Conservation (phyloP, 1,140 invertebrate genomes). For the Drosophila erecta region DNA sequence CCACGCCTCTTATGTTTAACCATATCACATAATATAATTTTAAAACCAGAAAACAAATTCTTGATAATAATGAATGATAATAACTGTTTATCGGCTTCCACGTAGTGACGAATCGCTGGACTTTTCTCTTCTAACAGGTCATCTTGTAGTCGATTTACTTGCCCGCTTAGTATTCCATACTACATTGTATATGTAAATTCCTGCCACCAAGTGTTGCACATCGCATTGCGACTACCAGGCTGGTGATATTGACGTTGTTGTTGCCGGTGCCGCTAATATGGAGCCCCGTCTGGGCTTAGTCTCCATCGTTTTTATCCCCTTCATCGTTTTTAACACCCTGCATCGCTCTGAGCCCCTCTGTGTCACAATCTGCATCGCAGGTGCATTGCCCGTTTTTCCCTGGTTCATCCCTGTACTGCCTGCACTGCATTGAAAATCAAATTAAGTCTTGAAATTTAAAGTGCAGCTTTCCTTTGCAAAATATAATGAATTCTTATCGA, state of each 20-base stretch:
- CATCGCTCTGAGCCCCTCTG: background rate
- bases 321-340: background rate
- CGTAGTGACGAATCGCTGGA: too few species aligned
- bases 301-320: slow-evolving; percentile 18
- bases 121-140: background rate
- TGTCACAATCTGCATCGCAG: slow-evolving; percentile 33
- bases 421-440: slow-evolving; percentile 66
- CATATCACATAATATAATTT: too few species aligned
- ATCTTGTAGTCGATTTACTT: background rate
- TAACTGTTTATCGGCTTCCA: too few species aligned
- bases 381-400: slow-evolving; percentile 42
- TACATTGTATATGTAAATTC: slow-evolving; percentile 35
- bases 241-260: slow-evolving; percentile 2
- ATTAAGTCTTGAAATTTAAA: slow-evolving; percentile 70
- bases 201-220: slow-evolving; percentile 37
- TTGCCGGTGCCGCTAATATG: slow-evolving; percentile 44
- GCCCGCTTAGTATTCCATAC: background rate
- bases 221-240: slow-evolving; percentile 18
- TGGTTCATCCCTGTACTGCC: slow-evolving; percentile 7
- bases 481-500: slow-evolving; percentile 63
- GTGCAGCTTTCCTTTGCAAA: slow-evolving; percentile 44
- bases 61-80: too few species aligned
- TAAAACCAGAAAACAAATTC: too few species aligned
- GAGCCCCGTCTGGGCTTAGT: slow-evolving; percentile 34
- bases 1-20: too few species aligned